Percentiles rank a stretch among this genome's conserved stretches.
Evolutionary conservation across 2,888 invertebrate species (phyloP).

Genomic region (Pseudolycoriella hygida): DNA sequence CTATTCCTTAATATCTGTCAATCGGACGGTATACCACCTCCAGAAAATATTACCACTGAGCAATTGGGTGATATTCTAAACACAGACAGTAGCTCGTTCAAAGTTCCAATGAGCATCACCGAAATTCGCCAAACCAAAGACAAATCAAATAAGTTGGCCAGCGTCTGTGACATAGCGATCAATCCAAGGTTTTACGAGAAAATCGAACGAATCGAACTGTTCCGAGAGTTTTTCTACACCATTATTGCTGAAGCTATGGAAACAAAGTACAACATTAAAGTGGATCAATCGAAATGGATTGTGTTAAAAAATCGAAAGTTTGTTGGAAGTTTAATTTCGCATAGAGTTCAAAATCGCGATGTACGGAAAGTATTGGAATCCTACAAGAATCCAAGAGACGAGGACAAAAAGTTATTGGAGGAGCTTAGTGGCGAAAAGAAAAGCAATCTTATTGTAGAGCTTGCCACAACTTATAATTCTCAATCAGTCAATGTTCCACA

Average conservation of each 20-base stretch:
- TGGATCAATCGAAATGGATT: constrained; percentile 45
- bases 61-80: constrained; percentile 47
- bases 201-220: constrained; percentile 48
- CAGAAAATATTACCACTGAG: constrained; percentile 49
- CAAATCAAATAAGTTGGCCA: constrained; percentile 53
- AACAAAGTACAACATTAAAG: constrained; percentile 55
- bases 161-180: constrained; percentile 70
- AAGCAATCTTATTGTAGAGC: not conserved
- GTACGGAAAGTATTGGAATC: constrained; percentile 22
- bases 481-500: not conserved
- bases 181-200: constrained; percentile 61
- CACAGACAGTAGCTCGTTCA: constrained; percentile 49
- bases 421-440: not conserved
- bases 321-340: constrained; percentile 53
- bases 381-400: constrained; percentile 3
- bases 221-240: constrained; percentile 62
- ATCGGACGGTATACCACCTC: constrained; percentile 56
- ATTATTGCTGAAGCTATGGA: constrained; percentile 63
- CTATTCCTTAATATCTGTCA: constrained; percentile 76
- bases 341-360: constrained; percentile 55
- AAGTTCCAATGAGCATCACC: constrained; percentile 83
- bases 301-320: constrained; percentile 55
- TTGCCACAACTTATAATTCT: not conserved
- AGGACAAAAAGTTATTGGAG: constrained; percentile 1
- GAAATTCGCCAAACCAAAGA: constrained; percentile 60